Evolutionary conservation across 1,140 invertebrate species (phyloP).

Genomic region (Contarinia nasturtii): DNA sequence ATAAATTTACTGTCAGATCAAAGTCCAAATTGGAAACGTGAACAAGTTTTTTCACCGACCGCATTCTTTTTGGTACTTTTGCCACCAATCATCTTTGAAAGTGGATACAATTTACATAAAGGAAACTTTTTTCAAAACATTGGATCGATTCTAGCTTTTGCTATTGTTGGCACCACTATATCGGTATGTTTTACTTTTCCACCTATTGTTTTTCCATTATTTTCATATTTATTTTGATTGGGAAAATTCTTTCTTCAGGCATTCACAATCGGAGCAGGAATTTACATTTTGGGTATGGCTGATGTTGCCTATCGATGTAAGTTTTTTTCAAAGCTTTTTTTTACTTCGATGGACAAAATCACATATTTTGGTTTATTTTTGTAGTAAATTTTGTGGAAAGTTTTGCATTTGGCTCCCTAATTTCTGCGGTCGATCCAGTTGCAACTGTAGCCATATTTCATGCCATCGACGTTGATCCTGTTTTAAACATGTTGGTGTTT

Average conservation of each 20-base stretch:
- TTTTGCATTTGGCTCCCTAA: slow-evolving; percentile 94
- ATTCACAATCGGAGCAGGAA: slow-evolving; percentile 79
- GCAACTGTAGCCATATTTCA: slow-evolving; percentile 97
- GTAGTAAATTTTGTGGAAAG: slow-evolving; percentile 63
- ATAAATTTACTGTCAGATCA: slow-evolving; percentile 79
- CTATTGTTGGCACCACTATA: slow-evolving; percentile 89
- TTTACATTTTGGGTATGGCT: slow-evolving; percentile 81
- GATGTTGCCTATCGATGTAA: slow-evolving; percentile 76
- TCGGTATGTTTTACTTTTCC: no score
- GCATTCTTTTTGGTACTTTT: slow-evolving; percentile 91
- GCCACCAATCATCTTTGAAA: slow-evolving; percentile 98
- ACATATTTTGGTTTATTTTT: not conserved
- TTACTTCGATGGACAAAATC: not conserved
- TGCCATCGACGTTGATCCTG: slow-evolving; percentile 84
- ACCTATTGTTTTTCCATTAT: no score
- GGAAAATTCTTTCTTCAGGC: no score
- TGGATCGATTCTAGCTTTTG: slow-evolving; percentile 85
- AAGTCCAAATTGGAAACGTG: slow-evolving; percentile 85
- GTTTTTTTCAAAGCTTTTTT: not conserved
- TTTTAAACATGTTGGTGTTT: slow-evolving; percentile 97
- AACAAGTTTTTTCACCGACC: slow-evolving; percentile 92
- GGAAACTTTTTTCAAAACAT: slow-evolving; percentile 99
- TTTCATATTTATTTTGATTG: no score
- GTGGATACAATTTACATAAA: slow-evolving; percentile 95
- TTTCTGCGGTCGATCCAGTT: slow-evolving; percentile 97